Percentiles rank a stretch among this genome's conserved stretches.
Evolutionary conservation across 2,797 vertebrate genomes (phyloP).

Genomic region (Rhinogobio ventralis): DNA sequence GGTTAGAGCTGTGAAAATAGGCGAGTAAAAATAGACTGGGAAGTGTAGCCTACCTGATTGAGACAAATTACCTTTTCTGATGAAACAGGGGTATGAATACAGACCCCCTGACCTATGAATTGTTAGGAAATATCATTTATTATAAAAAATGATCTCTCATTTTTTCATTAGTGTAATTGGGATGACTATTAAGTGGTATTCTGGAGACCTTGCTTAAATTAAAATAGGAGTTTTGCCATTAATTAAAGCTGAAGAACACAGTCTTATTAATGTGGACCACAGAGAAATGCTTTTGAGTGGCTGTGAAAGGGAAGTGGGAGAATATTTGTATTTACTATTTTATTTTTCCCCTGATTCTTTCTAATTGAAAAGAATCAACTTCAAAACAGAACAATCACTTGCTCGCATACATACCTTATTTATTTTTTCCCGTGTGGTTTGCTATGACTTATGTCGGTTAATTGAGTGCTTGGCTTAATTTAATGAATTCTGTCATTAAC

Average conservation of each 20-base stretch:
- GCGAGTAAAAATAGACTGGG: slow-evolving; percentile 48
- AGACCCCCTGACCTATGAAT: slow-evolving; percentile 55
- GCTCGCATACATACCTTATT: neutral
- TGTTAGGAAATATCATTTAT: slow-evolving; percentile 59
- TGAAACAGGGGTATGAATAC: slow-evolving; percentile 65
- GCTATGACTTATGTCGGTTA: neutral
- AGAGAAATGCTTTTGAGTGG: slow-evolving; percentile 36
- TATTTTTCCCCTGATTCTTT: neutral
- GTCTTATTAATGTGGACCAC: slow-evolving; percentile 54
- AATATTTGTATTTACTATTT: neutral
- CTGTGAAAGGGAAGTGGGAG: slow-evolving; percentile 30
- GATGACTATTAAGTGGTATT: slow-evolving; percentile 54
- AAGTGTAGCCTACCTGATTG: slow-evolving; percentile 56
- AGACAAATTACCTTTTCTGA: slow-evolving; percentile 63
- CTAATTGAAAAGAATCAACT: neutral
- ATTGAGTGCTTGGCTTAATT: neutral
- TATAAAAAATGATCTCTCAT: slow-evolving; percentile 57
- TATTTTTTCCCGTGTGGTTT: neutral
- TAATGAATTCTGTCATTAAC: neutral
- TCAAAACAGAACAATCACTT: neutral
- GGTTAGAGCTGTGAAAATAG: slow-evolving; percentile 46
- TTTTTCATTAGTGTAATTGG: slow-evolving; percentile 63
- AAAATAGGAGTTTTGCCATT: slow-evolving; percentile 38
- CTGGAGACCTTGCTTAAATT: slow-evolving; percentile 52
- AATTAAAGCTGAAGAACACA: slow-evolving; percentile 47